A percentile compares a stretch with the other conserved stretches of the same genome.
Evolutionary conservation across 2,797 vertebrate genomes (phyloP).

Genomic region (Alcedo atthis): DNA sequence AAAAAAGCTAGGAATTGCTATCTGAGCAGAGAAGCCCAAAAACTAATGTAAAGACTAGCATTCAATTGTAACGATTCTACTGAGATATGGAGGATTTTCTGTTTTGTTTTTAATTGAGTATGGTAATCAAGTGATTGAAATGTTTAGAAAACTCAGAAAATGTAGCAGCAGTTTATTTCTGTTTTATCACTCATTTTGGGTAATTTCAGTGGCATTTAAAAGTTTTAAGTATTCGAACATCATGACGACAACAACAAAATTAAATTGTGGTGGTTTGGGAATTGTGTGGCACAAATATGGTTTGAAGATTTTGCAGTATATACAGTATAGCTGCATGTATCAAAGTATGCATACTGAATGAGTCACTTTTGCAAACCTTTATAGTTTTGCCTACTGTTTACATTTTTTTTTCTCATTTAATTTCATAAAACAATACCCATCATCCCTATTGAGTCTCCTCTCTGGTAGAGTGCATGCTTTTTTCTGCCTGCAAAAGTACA

Average conservation of each 20-base stretch:
- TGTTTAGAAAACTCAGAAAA: background rate
- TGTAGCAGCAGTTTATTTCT: background rate
- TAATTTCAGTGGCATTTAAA: background rate
- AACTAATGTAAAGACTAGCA: background rate
- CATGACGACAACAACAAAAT: background rate
- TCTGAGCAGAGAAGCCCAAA: background rate
- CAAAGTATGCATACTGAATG: background rate
- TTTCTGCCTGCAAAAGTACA: background rate
- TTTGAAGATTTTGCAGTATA: background rate
- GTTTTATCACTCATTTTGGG: background rate
- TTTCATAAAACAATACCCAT: background rate
- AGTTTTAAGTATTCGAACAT: background rate
- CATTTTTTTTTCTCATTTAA: background rate
- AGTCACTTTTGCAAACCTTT: background rate
- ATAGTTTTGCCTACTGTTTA: background rate
- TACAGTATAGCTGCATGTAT: background rate
- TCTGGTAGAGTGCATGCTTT: background rate
- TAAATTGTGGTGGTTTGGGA: background rate
- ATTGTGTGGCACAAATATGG: background rate
- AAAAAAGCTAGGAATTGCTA: slow-evolving; percentile 12
- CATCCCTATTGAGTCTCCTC: background rate
- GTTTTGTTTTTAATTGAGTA: background rate
- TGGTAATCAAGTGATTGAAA: background rate
- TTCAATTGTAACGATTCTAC: slow-evolving; percentile 7
- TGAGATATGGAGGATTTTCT: background rate